These are phyloP conservation scores for Corticium candelabrum DNA, from an alignment of 37 sponge, comb jelly and placozoan genomes.

Conservation along the genomic window DNA sequence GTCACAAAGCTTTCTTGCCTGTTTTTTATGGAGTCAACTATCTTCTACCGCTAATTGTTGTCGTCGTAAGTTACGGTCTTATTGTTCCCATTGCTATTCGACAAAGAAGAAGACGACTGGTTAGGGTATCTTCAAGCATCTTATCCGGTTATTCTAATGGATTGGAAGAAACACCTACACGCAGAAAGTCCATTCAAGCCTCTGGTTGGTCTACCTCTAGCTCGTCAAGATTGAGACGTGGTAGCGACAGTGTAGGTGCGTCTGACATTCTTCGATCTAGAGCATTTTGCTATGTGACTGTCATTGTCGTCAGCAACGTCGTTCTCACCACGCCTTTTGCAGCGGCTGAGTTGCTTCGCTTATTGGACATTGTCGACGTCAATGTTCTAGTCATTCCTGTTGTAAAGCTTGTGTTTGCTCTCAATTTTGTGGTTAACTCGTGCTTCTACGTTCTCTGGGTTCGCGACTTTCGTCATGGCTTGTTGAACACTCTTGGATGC, in stretches of 20 bases:
- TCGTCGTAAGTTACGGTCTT: background rate
- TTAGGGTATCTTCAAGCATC: background rate
- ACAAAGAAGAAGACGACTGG: background rate
- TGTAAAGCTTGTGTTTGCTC: background rate
- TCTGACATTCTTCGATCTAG: background rate
- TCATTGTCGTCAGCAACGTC: background rate
- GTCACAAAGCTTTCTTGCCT: background rate
- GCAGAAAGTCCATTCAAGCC: background rate
- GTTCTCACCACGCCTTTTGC: background rate
- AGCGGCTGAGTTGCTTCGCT: background rate
- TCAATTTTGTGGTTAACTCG: background rate
- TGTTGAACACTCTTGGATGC: background rate
- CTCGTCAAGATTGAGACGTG: too few species aligned
- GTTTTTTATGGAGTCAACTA: background rate
- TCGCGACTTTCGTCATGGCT: background rate
- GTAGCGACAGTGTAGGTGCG: background rate
- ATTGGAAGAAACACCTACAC: too few species aligned
- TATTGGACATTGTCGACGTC: background rate
- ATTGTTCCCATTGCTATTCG: background rate
- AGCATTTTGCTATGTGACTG: background rate
- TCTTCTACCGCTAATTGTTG: background rate
- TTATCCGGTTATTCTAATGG: background rate
- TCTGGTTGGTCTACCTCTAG: too few species aligned
- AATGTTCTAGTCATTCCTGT: background rate
- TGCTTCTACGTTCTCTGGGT: background rate